Evolutionary conservation across 2,113 vertebrate genomes (phyloP), one percentile per base, ranked within the genome.

Genomic region (Holacanthus passer): DNA sequence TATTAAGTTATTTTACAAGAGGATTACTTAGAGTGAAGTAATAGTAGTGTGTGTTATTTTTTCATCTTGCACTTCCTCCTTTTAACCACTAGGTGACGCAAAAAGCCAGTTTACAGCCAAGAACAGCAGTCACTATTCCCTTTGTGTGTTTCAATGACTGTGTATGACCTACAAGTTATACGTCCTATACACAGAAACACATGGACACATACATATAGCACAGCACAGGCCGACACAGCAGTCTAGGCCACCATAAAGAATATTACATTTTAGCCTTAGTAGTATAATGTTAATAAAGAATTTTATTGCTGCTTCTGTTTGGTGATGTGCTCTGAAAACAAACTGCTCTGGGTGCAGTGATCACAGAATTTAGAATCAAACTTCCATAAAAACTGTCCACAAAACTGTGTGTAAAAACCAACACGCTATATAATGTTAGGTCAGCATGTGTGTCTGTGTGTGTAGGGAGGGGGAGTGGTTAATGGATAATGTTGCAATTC

Each of bases 51-150:
- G n/a, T n/a, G n/a, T n/a, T n/a, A n/a, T n/a, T n/a, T n/a, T n/a
- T n/a, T n/a, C n/a, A n/a, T n/a, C n/a, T n/a, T 66, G 73, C 41
- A 71, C 47, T 56, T 58, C n/a, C 20, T n/a, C 29, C 1, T 9
- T 43, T 37, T 17, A 1, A 66, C 82, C 90, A 85, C 84, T 22
- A 76, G 88, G 27, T 63, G 88, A 19, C 13, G 84, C 62, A 58
- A 73, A 85, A 58, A 68, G 22, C 24, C 48, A 76, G 43, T 47
- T 24, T 14, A 73, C 24, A 41, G 20, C 7, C 32, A 2, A n/a
- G 8, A 19, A 43, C 55, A 75, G 7, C 27, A 10, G n/a, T 56
- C 11, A 35, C 4, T 20, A 13, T 5, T 47, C 3, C n/a, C 12
- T n/a, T n/a, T 41, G 52, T 55, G 12, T 35, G 17, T 43, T 11